A percentile compares a stretch with the other conserved stretches of the same genome.
Evolutionary conservation across 2,113 vertebrate genomes (phyloP).

Genomic region (Vicugna pacos): DNA sequence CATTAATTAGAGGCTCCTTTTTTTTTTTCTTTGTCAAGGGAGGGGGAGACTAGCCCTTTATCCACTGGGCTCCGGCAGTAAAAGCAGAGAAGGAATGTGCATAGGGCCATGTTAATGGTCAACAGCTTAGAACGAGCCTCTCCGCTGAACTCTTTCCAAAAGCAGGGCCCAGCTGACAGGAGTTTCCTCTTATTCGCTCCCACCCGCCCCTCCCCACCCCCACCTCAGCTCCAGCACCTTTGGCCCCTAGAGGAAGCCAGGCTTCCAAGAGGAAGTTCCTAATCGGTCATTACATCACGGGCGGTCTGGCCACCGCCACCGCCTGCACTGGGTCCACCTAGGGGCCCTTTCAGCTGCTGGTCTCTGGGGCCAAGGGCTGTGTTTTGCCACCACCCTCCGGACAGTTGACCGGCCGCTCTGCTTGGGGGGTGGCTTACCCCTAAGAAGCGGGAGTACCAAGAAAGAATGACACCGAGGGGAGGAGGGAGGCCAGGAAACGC

Average conservation of each 20-base stretch:
- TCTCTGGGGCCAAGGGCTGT: background rate
- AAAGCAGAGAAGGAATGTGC: conserved; percentile 62
- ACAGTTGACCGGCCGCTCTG: background rate
- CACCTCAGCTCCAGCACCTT: conserved; percentile 50
- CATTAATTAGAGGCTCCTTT: conserved; percentile 35
- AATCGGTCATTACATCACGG: conserved; percentile 67
- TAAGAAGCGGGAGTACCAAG: background rate
- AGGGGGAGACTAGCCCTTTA: conserved; percentile 10
- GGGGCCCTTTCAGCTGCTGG: background rate
- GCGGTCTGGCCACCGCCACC: conserved; percentile 8
- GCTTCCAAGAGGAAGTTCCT: conserved; percentile 81
- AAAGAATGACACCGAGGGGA: background rate
- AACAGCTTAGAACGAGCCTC: conserved; percentile 63
- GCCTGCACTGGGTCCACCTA: conserved; percentile 38
- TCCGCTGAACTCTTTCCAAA: conserved; percentile 65
- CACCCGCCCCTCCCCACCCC: conserved; percentile 30
- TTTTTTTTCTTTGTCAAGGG: background rate
- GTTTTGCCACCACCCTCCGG: background rate
- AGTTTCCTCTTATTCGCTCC: conserved; percentile 52
- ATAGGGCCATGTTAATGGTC: conserved; percentile 55
- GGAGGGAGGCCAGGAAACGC: background rate
- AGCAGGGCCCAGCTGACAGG: conserved; percentile 69
- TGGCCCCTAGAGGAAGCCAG: conserved; percentile 67
- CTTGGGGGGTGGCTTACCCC: background rate
- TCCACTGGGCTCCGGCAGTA: conserved; percentile 15